phyloP scores from a whole-genome alignment of 1,140 invertebrate species.

The Monochamus saltuarius region DNA sequence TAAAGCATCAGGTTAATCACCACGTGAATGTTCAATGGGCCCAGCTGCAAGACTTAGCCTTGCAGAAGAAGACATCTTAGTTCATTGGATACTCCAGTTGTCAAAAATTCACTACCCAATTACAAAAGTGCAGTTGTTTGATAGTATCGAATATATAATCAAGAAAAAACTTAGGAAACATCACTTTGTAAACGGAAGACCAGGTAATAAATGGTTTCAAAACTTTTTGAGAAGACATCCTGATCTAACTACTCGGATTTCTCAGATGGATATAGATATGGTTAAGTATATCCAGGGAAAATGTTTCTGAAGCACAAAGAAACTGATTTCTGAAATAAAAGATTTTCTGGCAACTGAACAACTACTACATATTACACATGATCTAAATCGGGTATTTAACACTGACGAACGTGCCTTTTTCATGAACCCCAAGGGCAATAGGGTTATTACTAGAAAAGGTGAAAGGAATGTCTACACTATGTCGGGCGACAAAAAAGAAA shows the following conservation, averaged over 20 bases:
- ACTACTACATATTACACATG: slow-evolving; percentile 18
- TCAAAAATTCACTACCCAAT: slow-evolving; percentile 47
- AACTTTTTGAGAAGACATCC: slow-evolving; percentile 41
- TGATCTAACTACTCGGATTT: slow-evolving; percentile 24
- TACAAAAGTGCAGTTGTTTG: slow-evolving; percentile 36
- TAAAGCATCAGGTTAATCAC: slow-evolving; percentile 41
- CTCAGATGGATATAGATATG: slow-evolving; percentile 45
- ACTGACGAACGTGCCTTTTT: slow-evolving; percentile 47
- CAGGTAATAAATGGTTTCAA: slow-evolving; percentile 41
- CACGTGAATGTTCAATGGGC: slow-evolving; percentile 39
- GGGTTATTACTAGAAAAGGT: slow-evolving; percentile 6
- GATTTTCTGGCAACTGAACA: background rate
- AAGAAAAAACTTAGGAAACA: too few relatives aligned
- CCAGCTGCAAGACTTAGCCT: slow-evolving; percentile 34
- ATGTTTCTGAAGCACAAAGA: slow-evolving; percentile 26
- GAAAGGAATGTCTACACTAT: slow-evolving; percentile 6
- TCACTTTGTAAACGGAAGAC: too few relatives aligned
- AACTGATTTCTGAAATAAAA: background rate
- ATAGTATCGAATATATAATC: too few relatives aligned
- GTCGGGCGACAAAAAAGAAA: slow-evolving; percentile 22
- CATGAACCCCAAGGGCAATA: slow-evolving; percentile 32
- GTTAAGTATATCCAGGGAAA: too few relatives aligned
- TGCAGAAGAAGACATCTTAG: slow-evolving; percentile 43
- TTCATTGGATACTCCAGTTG: slow-evolving; percentile 47
- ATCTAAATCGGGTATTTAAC: slow-evolving; percentile 41